These are phyloP conservation scores for Myrmecobius fasciatus DNA, from an alignment of 2,113 vertebrate genomes.

Conservation along the genomic window DNA sequence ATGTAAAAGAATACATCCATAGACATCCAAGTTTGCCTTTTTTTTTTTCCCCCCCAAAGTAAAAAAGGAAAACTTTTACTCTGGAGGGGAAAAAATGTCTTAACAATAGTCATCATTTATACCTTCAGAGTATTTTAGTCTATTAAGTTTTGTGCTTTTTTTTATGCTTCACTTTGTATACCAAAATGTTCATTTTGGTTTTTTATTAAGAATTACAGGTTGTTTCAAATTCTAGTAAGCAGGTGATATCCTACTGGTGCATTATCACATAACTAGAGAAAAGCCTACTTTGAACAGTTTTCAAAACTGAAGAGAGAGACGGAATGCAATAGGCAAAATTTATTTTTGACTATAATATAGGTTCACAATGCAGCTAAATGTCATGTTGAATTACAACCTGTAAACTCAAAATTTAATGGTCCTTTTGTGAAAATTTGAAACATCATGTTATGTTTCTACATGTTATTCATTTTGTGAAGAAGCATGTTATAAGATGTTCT, in stretches of 20 bases:
- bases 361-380: background rate
- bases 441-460: background rate
- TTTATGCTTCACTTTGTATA: too few relatives aligned
- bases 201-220: background rate
- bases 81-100: too few relatives aligned
- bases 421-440: background rate
- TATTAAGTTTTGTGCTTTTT: too few relatives aligned
- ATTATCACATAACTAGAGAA: background rate
- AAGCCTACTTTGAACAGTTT: background rate
- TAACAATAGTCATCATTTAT: too few relatives aligned
- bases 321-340: background rate
- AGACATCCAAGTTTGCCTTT: too few relatives aligned
- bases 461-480: background rate
- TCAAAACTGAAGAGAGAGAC: background rate
- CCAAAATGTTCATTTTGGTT: too few relatives aligned
- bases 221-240: background rate
- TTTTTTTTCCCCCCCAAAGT: too few relatives aligned
- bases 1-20: background rate
- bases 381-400: background rate
- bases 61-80: too few relatives aligned
- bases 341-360: background rate
- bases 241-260: background rate
- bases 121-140: too few relatives aligned
- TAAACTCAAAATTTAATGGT: background rate
- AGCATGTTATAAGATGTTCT: background rate